phyloP scores from a whole-genome alignment of 2,113 vertebrate genomes.

The Cardinalis cardinalis region DNA sequence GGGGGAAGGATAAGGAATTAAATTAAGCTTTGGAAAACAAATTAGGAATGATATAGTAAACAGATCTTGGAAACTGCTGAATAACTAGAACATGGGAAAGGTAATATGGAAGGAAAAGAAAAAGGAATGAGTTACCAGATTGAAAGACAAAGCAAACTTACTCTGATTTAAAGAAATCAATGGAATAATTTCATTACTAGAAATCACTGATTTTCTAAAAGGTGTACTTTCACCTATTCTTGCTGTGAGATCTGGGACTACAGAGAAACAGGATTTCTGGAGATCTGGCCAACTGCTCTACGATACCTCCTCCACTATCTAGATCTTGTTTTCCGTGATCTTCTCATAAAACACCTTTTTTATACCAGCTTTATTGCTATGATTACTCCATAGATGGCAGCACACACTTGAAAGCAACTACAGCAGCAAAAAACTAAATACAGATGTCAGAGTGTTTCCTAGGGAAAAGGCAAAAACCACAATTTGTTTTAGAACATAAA shows the following conservation, averaged over 20 bases:
- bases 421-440: not conserved
- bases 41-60: not conserved
- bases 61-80: not conserved
- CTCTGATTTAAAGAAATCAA: not conserved
- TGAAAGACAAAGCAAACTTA: not conserved
- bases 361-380: not conserved
- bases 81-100: not conserved
- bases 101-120: not conserved
- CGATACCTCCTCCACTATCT: not conserved
- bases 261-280: not conserved
- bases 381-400: constrained; percentile 39
- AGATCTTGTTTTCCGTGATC: not conserved
- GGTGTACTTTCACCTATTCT: not conserved
- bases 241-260: not conserved
- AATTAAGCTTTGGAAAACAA: not conserved
- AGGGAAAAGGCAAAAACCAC: constrained; percentile 1
- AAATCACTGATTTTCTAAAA: not conserved
- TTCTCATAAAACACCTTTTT: not conserved
- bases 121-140: not conserved
- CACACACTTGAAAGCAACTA: constrained; percentile 5
- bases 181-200: not conserved
- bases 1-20: not conserved
- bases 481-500: not conserved
- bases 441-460: not conserved
- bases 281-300: not conserved